These are phyloP conservation scores for Macrocentrus cingulum DNA, from an alignment of 1,140 invertebrate species.

Conservation along the genomic window DNA sequence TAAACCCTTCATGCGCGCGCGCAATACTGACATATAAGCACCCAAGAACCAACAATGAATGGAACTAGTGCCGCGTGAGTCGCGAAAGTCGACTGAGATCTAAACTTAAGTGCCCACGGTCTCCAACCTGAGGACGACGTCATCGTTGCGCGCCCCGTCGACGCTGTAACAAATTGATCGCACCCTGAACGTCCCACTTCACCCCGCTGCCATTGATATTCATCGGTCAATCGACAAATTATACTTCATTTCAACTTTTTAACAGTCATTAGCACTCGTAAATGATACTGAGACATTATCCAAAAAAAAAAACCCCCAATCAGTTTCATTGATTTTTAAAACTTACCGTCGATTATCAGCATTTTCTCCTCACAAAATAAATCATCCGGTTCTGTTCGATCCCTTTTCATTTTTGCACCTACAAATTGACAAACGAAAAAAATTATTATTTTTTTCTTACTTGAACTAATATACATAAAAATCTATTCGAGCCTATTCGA, in stretches of 20 bases:
- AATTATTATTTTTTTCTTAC: too few relatives aligned
- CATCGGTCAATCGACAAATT: neutral
- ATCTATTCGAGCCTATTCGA: too few relatives aligned
- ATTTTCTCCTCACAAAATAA: conserved; percentile 58
- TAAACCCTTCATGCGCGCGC: neutral
- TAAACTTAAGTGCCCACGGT: conserved; percentile 48
- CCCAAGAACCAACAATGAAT: conserved; percentile 14
- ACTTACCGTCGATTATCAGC: conserved; percentile 57
- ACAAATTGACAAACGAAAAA: neutral
- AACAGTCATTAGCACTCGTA: too few relatives aligned
- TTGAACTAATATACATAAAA: too few relatives aligned
- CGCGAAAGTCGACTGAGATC: conserved; percentile 53
- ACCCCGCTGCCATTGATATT: neutral
- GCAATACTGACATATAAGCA: neutral
- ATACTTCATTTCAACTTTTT: conserved; percentile 1
- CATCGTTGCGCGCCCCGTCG: conserved; percentile 24
- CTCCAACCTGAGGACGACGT: conserved; percentile 53
- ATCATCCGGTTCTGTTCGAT: conserved; percentile 54
- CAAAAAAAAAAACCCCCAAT: too few relatives aligned
- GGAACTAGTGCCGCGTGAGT: conserved; percentile 37
- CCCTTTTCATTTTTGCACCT: conserved; percentile 54
- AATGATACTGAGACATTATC: too few relatives aligned
- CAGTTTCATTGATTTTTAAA: too few relatives aligned
- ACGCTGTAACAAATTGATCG: conserved; percentile 12
- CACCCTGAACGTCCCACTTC: conserved; percentile 14